phyloP scores from a whole-genome alignment of 2,888 invertebrate species.

The Orchestes rusci region DNA sequence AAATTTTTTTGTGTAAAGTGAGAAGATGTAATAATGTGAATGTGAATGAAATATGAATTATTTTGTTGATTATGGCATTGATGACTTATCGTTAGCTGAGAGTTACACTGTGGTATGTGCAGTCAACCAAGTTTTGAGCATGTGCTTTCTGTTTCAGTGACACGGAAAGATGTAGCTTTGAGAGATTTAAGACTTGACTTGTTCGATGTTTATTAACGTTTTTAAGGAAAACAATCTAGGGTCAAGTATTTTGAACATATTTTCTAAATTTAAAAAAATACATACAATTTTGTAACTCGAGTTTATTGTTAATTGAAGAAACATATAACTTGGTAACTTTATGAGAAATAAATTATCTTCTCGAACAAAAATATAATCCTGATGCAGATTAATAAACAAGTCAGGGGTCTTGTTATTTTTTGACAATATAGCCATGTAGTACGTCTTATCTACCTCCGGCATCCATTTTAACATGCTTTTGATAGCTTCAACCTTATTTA shows the following conservation, averaged over 20 bases:
- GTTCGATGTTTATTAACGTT: no score
- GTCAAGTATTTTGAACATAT: neutral
- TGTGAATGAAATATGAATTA: no score
- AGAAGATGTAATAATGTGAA: no score
- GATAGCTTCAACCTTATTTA: slow-evolving; percentile 12
- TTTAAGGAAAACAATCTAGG: no score
- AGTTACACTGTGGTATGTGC: slow-evolving; percentile 9
- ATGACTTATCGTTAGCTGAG: slow-evolving; percentile 4
- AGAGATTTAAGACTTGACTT: slow-evolving; percentile 5
- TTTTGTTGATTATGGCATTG: no score
- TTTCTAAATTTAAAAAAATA: slow-evolving; percentile 1
- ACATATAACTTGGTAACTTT: slow-evolving; percentile 7
- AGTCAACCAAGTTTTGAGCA: slow-evolving; percentile 5
- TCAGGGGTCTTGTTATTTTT: no score
- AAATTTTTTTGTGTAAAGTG: no score
- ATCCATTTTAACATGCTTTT: slow-evolving; percentile 15
- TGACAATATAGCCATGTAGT: slow-evolving; percentile 10
- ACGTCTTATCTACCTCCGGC: slow-evolving; percentile 12
- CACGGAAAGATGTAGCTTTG: neutral
- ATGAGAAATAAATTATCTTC: slow-evolving; percentile 4
- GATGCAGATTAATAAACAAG: no score
- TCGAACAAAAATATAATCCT: neutral
- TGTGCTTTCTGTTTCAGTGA: neutral
- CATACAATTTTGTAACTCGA: slow-evolving; percentile 5
- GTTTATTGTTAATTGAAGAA: slow-evolving; percentile 2